A percentile compares a stretch with the other conserved stretches of the same genome.
These are phyloP conservation scores for Acrossocheilus fasciatus DNA, from an alignment of 2,797 vertebrate species.

Conservation along the genomic window DNA sequence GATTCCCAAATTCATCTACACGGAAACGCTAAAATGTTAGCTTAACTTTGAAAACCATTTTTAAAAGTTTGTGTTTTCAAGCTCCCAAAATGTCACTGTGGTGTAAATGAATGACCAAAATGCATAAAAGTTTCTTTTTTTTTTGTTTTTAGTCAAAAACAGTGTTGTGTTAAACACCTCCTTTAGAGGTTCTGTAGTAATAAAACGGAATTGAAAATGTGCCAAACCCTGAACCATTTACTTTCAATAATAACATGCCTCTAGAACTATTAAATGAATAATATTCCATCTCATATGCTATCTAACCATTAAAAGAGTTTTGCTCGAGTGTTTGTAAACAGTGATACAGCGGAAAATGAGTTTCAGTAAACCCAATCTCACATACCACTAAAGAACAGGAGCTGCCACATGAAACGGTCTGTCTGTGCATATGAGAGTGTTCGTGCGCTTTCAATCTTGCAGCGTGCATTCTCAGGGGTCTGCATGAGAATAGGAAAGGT, in stretches of 20 bases:
- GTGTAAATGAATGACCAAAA: neutral
- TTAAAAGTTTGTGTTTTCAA: neutral
- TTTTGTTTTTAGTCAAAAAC: too few relatives aligned
- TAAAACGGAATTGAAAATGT: neutral
- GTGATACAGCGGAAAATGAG: slow-evolving; percentile 65
- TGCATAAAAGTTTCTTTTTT: too few relatives aligned
- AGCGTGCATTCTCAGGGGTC: slow-evolving; percentile 45
- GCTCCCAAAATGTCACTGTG: neutral
- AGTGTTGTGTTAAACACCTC: neutral
- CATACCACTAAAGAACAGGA: slow-evolving; percentile 66
- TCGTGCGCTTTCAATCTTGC: slow-evolving; percentile 57
- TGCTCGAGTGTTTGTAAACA: slow-evolving; percentile 69
- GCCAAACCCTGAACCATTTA: too few relatives aligned
- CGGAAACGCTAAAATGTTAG: too few relatives aligned
- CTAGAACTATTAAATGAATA: neutral
- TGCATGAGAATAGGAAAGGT: slow-evolving; percentile 51
- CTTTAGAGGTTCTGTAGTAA: neutral
- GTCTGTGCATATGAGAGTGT: neutral
- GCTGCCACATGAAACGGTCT: slow-evolving; percentile 78
- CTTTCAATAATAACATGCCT: neutral
- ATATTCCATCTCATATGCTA: neutral
- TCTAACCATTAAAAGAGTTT: neutral
- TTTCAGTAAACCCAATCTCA: slow-evolving; percentile 67
- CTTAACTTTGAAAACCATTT: too few relatives aligned
- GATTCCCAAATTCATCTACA: too few relatives aligned